Evolutionary conservation across 2,888 invertebrate genomes (phyloP).

Genomic region (Drosophila lacicola): DNA sequence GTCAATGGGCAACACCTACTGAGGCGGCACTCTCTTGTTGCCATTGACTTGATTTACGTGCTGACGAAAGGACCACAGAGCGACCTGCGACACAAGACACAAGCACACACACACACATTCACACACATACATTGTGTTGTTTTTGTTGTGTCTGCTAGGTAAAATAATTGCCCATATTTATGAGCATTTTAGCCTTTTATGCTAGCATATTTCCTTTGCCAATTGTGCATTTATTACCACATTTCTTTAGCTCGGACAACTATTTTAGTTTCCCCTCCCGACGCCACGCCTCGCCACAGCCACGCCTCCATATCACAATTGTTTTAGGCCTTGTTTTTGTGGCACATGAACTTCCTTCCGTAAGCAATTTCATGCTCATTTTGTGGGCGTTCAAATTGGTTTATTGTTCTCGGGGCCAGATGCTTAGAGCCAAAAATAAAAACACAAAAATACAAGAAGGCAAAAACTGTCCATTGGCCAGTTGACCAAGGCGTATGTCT

Average conservation of each 20-base stretch:
- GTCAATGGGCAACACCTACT: conserved; percentile 69
- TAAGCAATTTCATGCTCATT: conserved; percentile 84
- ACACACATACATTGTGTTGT: conserved; percentile 9
- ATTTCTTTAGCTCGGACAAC: conserved; percentile 62
- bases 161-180: conserved; percentile 82
- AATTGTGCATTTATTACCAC: conserved; percentile 53
- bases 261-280: conserved; percentile 61
- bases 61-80: conserved; percentile 77
- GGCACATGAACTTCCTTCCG: conserved; percentile 84
- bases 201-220: conserved; percentile 71
- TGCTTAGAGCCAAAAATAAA: conserved; percentile 27
- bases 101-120: conserved; percentile 11
- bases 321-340: conserved; percentile 76
- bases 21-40: conserved; percentile 39
- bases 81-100: conserved; percentile 37
- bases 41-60: conserved; percentile 78
- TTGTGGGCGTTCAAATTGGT: conserved; percentile 82
- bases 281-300: no score
- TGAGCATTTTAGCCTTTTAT: conserved; percentile 82
- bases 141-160: conserved; percentile 47
- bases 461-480: conserved; percentile 22
- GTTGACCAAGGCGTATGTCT: conserved; percentile 51
- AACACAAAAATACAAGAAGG: not conserved
- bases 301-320: conserved; percentile 51
- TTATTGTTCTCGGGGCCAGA: conserved; percentile 62